Percentiles rank a stretch among this genome's conserved stretches.
phyloP scores from a whole-genome alignment of 2,888 invertebrate genomes.

The Pollenia amentaria region DNA sequence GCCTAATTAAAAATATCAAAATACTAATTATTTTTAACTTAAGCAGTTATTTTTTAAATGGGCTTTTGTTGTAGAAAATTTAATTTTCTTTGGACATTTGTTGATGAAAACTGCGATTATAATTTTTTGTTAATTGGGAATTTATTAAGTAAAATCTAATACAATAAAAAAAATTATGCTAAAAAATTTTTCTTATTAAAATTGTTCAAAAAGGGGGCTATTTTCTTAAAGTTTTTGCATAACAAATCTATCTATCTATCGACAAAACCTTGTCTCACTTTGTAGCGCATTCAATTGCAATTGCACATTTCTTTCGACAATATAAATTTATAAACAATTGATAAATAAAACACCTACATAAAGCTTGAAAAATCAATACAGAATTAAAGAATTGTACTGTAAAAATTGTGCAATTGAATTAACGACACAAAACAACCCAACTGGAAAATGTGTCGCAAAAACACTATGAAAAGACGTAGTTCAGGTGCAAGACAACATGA shows the following conservation, averaged over 20 bases:
- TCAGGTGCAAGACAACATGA: not conserved
- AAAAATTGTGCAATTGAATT: conserved; percentile 39
- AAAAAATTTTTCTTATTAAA: not conserved
- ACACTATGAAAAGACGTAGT: not conserved
- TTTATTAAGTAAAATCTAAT: no score
- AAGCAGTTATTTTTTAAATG: no score
- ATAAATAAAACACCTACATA: conserved; percentile 33
- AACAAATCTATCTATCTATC: not conserved
- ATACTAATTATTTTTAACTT: no score
- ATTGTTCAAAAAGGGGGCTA: not conserved
- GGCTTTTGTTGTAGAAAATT: no score
- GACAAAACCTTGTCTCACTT: not conserved
- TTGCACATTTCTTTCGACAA: conserved; percentile 24
- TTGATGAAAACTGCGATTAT: no score
- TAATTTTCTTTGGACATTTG: no score
- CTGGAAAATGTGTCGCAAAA: conserved; percentile 21
- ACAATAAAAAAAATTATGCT: no score
- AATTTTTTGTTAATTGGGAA: no score
- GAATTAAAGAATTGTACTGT: not conserved
- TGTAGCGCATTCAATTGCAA: conserved; percentile 19
- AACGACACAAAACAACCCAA: conserved; percentile 9
- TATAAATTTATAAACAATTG: not conserved
- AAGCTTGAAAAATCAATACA: conserved; percentile 7
- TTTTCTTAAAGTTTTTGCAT: not conserved
- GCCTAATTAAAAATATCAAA: no score